Base-by-base conservation (phyloP, 2,888 invertebrate genomes). In the Hypolimnas misippus region DNA sequence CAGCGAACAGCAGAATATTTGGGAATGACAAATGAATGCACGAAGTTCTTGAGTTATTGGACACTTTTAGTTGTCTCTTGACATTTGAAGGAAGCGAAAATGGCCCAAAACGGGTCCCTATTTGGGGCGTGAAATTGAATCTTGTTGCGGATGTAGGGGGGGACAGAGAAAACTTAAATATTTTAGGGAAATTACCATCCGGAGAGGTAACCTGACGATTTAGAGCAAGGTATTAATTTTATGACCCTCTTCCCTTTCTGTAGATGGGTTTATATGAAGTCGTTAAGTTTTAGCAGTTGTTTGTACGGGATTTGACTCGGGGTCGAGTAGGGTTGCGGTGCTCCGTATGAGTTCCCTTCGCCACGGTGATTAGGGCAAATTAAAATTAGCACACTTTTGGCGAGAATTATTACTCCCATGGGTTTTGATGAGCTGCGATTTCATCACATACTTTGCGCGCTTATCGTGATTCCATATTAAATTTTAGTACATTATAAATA, bases 111-210 rank as follows among this genome's bases (percentile, higher is more conserved):
- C 77, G 79, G 82, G 85, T 84, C 89, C 89, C 86, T 88, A 89
- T 89, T 83, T 80, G 79, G 83, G 88, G 89, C 88, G 90, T 90
- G 87, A 91, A 91, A 92, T 92, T 92, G 91, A 92, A 92, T 92
- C 90, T 87, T 91, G 91, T 90, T 90, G 87, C 84, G 87, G 88
- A 77, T 75, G 81, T 79, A 46, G 86, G 89, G 90, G n/a, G 89
- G 81, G 84, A 38, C 76, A 79, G 76, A 75, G 86, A 82, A 87
- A 89, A 89, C 89, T 92, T 89, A 91, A 91, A 91, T 90, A 91
- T 92, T 91, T 91, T 84, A 86, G 82, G 86, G 81, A 81, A 86
- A 87, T 88, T 87, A 86, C 86, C 83, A 84, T 84, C 83, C 76
- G 74, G 85, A 84, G 84, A 82, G 82, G 75, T 78, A 75, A 77